Conservation (phyloP, 2,888 invertebrate species). For the Clunio marinus region DNA sequence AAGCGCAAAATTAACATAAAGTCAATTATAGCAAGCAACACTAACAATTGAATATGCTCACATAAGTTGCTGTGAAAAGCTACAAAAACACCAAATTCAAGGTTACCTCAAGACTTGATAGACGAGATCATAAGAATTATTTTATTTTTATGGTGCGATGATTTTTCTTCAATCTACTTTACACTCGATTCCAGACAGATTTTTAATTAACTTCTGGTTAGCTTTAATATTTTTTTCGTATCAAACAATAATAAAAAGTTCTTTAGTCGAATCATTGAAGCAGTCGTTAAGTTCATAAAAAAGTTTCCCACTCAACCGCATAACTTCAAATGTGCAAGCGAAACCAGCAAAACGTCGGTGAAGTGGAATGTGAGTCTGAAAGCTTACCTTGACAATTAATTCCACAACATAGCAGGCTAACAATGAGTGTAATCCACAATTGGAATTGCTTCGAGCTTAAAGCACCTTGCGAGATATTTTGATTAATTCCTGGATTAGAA, state of each 20-base stretch:
- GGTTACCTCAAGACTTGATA: background rate
- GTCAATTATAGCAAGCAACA: background rate
- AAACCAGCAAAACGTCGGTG: constrained; percentile 8
- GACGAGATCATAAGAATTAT: background rate
- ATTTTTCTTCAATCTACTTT: background rate
- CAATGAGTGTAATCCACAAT: constrained; percentile 30
- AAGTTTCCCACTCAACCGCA: constrained; percentile 27
- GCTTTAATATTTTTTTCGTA: too few relatives aligned
- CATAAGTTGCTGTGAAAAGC: background rate
- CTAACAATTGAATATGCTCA: too few relatives aligned
- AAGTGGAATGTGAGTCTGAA: constrained; percentile 26
- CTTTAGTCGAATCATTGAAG: too few relatives aligned
- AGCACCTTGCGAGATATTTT: constrained; percentile 20
- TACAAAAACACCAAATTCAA: background rate
- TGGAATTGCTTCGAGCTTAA: background rate
- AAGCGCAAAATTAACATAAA: background rate
- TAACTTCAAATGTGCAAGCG: constrained; percentile 17
- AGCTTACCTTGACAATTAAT: constrained; percentile 41
- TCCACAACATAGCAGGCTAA: constrained; percentile 35
- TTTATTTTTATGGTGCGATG: constrained; percentile 15
- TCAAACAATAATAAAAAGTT: too few relatives aligned
- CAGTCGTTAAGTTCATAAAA: too few relatives aligned
- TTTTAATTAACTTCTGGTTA: background rate
- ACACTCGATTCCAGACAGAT: background rate
- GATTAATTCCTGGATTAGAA: background rate